phyloP scores from a whole-genome alignment of 2,113 vertebrate genomes.

The Callipepla squamata region DNA sequence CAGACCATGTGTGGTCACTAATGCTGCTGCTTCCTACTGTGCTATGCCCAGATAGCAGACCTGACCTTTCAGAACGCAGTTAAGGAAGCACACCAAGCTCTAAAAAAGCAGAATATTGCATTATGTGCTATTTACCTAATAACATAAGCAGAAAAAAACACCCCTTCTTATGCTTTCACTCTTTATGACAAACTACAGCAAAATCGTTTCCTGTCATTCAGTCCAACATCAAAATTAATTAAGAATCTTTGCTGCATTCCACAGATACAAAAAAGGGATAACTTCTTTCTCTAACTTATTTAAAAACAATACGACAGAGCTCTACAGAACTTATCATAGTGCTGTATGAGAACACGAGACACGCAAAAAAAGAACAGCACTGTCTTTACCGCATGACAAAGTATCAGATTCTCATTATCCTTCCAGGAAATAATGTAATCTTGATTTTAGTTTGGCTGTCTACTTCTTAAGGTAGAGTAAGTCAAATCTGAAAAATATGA shows the following conservation, averaged over 20 bases:
- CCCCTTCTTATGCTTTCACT: not conserved
- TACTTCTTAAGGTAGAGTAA: not conserved
- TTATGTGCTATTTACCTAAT: not conserved
- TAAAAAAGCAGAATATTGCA: not conserved
- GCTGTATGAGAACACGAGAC: not conserved
- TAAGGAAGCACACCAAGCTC: not conserved
- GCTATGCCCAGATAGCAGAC: not conserved
- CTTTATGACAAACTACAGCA: not conserved
- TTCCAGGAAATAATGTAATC: not conserved
- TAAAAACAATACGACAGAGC: not conserved
- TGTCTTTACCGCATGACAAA: accelerated
- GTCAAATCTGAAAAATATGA: not conserved
- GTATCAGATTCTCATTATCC: not conserved
- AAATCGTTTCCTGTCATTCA: not conserved
- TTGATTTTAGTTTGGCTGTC: not conserved
- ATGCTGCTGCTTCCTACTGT: accelerated
- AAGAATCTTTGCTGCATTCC: not conserved
- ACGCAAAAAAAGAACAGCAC: not conserved
- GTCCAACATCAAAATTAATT: not conserved
- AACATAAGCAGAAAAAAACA: not conserved
- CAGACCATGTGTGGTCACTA: not conserved
- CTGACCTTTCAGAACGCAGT: not conserved
- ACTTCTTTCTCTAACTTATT: not conserved
- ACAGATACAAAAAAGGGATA: not conserved
- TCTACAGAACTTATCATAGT: not conserved